A percentile compares a stretch with the other conserved stretches of the same genome.
Conservation (phyloP, 2,113 vertebrate genomes). For the Uria lomvia region DNA sequence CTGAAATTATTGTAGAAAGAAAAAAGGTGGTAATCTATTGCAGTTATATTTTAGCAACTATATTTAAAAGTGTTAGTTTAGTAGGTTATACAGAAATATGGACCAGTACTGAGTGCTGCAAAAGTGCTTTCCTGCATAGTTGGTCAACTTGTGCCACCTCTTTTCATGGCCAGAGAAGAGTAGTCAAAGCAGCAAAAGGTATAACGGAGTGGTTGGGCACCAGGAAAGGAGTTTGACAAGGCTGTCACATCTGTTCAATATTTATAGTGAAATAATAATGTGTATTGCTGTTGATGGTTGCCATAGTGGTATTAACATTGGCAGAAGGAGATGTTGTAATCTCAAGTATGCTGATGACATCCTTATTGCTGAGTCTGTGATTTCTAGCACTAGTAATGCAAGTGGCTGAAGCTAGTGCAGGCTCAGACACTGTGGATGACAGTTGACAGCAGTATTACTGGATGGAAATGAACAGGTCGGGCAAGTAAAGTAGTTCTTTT, state of each 20-base stretch:
- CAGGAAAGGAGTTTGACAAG: constrained; percentile 78
- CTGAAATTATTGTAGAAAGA: not conserved
- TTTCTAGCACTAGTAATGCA: constrained; percentile 56
- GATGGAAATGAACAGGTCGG: constrained; percentile 36
- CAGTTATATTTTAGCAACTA: not conserved
- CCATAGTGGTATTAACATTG: constrained; percentile 80
- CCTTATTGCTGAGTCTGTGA: constrained; percentile 72
- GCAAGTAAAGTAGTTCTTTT: not conserved
- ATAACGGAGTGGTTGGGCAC: constrained; percentile 75
- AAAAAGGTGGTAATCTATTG: not conserved
- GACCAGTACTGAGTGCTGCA: not conserved
- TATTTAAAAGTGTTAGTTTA: not conserved
- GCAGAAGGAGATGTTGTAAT: constrained; percentile 82
- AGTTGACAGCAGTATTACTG: constrained; percentile 47
- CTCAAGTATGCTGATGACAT: constrained; percentile 70
- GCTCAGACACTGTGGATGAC: constrained; percentile 58
- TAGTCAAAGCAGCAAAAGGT: constrained; percentile 72
- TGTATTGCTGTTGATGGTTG: constrained; percentile 77
- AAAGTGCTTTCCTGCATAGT: not conserved
- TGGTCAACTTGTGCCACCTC: constrained; percentile 33
- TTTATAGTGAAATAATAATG: constrained; percentile 75
- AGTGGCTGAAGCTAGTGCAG: constrained; percentile 15
- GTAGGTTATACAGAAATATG: not conserved
- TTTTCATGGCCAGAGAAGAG: constrained; percentile 62
- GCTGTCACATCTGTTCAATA: constrained; percentile 81